A percentile compares a stretch with the other conserved stretches of the same genome.
Evolutionary conservation across 2,888 invertebrate genomes (phyloP).

Genomic region (Coelogynopora nodosa): DNA sequence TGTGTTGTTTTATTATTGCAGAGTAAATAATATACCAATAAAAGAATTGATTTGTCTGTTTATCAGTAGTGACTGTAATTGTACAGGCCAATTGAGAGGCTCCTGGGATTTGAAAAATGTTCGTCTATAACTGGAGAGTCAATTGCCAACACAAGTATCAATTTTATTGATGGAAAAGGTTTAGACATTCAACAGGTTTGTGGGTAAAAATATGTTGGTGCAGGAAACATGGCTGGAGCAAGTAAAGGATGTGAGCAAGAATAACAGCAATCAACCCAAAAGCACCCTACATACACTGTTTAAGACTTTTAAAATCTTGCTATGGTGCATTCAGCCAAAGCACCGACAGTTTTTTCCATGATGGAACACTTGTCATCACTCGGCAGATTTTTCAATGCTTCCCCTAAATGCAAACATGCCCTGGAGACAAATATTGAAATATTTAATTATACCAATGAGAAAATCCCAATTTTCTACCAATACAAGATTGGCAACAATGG

Average conservation of each 20-base stretch:
- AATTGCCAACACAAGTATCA: conserved; percentile 23
- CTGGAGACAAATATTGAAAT: conserved; percentile 13
- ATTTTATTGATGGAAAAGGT: conserved; percentile 28
- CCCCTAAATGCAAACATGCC: conserved; percentile 14
- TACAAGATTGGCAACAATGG: not conserved
- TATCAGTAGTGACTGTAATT: too few relatives aligned
- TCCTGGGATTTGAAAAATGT: conserved; percentile 27
- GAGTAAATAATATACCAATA: too few relatives aligned
- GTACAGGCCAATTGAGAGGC: conserved; percentile 27
- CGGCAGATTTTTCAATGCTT: conserved; percentile 27
- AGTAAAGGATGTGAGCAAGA: conserved; percentile 31
- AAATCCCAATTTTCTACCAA: not conserved
- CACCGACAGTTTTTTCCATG: conserved; percentile 31
- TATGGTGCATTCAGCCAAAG: conserved; percentile 28
- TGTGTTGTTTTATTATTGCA: too few relatives aligned
- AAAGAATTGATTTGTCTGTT: too few relatives aligned
- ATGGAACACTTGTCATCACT: conserved; percentile 27
- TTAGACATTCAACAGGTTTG: conserved; percentile 25
- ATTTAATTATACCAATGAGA: conserved; percentile 23
- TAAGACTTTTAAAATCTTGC: conserved; percentile 7
- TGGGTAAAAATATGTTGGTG: conserved; percentile 18
- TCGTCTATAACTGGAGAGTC: conserved; percentile 31
- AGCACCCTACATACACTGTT: conserved; percentile 22
- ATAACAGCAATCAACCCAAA: conserved; percentile 23
- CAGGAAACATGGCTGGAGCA: conserved; percentile 29